Evolutionary conservation across 1,140 invertebrate species (phyloP), one percentile per base, ranked within the genome.

Genomic region (Cherax quadricarinatus): DNA sequence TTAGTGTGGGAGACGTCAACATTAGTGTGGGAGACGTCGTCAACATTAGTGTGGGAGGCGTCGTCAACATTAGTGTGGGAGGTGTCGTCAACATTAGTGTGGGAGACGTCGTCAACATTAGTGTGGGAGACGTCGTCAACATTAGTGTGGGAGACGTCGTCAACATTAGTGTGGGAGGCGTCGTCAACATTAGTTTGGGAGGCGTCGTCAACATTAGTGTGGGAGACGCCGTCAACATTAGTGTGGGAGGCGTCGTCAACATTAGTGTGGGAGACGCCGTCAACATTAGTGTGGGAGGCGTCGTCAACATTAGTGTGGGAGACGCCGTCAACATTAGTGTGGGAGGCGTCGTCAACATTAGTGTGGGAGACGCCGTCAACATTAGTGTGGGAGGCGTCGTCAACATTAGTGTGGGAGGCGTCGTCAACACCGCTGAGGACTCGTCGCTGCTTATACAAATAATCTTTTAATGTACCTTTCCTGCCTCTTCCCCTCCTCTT

Each of bases 381-480:
- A 85, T n/a, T n/a, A n/a, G 83, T 62, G 48, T 48, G 70, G 83
- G 16, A 18, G 62, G 60, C 60, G 60, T 16, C 83, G 83, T 70
- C 60, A 85, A 85, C 70, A 85, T 85, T 70, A 48, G 83, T 62
- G 48, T 48, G 70, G 83, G 16, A 18, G 62, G 60, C 60, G 60
- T 16, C 83, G 83, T 85, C 83, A 85, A 85, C 83, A 85, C 60
- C 60, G n/a, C 83, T 85, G 70, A 85, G 70, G 60, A 85, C 9
- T 62, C 30, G n/a, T 53, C 48, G 60, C 48, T 85, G 83, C 83
- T 85, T 48, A 85, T 60, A 70, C 83, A 85, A 85, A 85, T 85
- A 85, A 85, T 85, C 83, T 62, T 85, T 85, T 85, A 85, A 85
- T 85, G 83, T 85, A 85, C 60, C 60, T 85, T 70, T 70, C 62